phyloP scores from a whole-genome alignment of 2,113 vertebrate species.

The Pteruthius melanotis region DNA sequence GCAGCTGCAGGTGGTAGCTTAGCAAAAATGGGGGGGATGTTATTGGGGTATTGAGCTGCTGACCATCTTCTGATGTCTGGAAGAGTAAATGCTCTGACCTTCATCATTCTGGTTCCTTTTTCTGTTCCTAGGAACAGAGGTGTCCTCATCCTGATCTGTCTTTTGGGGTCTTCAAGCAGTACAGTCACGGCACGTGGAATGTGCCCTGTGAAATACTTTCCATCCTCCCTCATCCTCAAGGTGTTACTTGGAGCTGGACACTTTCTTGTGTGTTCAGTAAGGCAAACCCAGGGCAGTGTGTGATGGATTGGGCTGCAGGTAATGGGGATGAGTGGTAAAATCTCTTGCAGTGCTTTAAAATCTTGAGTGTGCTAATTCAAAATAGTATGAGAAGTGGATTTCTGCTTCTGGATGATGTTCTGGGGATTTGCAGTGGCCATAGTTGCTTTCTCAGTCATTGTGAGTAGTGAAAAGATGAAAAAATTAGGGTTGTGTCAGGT shows the following conservation, averaged over 20 bases:
- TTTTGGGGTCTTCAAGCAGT: neutral
- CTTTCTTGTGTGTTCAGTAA: neutral
- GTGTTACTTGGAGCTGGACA: neutral
- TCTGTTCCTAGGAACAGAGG: neutral
- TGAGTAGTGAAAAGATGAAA: neutral
- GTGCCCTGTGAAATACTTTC: neutral
- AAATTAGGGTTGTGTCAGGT: neutral
- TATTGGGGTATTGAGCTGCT: neutral
- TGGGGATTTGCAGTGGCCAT: neutral
- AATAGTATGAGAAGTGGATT: neutral
- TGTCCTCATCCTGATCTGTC: neutral
- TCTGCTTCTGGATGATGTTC: neutral
- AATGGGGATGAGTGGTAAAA: too few relatives aligned
- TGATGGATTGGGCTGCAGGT: neutral
- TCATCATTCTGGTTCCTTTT: neutral
- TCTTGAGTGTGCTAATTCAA: neutral
- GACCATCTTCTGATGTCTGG: neutral
- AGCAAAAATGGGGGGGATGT: neutral
- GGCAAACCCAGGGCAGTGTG: neutral
- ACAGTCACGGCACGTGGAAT: rapidly evolving
- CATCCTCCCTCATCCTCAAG: neutral
- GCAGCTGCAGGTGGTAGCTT: neutral
- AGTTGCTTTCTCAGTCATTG: neutral
- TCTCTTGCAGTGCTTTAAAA: neutral
- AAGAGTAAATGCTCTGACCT: neutral